Base-by-base conservation (phyloP, 2,888 invertebrate species). In the Nomada fabriciana region DNA sequence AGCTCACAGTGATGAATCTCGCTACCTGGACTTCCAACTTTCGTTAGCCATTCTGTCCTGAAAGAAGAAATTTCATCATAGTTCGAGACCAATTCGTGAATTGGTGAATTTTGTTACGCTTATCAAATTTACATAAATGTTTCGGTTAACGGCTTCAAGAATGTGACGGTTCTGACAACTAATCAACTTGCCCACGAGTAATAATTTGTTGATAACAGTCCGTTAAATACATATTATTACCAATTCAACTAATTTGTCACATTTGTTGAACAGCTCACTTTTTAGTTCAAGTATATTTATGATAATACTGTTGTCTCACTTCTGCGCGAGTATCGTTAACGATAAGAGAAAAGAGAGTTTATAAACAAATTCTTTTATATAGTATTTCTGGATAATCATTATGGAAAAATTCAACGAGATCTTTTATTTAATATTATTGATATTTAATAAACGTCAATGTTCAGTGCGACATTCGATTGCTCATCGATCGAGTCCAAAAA, bases 11-110 rank as follows among this genome's bases (percentile, higher is more conserved):
- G 96, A 89, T 98, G 97, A 86, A 98, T 97, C 94, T 97, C 95
- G 91, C 97, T 96, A 82, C 97, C 98, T 0, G 98, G 98, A 70
- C 98, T 97, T 0, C 98, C 98, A 1, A 96, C 96, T 65, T 96
- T 96, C 57, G 96, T 96, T 83, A 98, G 94, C 98, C 98, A 98
- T 79, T 96, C 95, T 76, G 97, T 95, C 97, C 98, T 98, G 86
- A 65, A 91, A 83, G n/a, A 74, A 67, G 55, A 55, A 76, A 69
- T 29, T 25, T 15, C 9, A 36, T 76, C 13, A 25, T 23, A 43
- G 18, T 50, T 20, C 2, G 13, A 20, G 2, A 9, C 4, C 29
- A 29, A 59, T 36, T 7, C 10, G 29, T 15, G 18, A 3, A 9
- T 59, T 59, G n/a, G n/a, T n/a, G n/a, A n/a, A 25, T 25, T 20